Evolutionary conservation across 2,797 vertebrate species (phyloP), one percentile per base, ranked within the genome.

Genomic region (Todus mexicanus): DNA sequence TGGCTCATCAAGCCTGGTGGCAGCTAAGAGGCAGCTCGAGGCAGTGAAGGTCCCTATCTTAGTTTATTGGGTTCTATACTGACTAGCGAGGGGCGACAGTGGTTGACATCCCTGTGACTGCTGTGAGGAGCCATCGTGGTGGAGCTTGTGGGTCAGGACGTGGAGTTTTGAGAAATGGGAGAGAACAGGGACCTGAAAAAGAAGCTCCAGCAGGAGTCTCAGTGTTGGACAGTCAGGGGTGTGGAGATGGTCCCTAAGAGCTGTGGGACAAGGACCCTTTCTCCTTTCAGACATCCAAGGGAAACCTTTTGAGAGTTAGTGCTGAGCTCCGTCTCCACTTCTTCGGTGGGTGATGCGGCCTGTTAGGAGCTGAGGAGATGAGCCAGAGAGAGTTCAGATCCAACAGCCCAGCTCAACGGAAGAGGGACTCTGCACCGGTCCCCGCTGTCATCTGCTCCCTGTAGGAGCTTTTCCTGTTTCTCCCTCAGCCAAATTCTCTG

Each of bases 181-280:
- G 40, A 48, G 48, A 51, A 9, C 10, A 14, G 38, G n/a, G 16
- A 51, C n/a, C 42, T 90, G 78, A 33, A 66, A 22, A 37, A 53
- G n/a, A 63, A 45, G 61, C 33, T 38, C 9, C 31, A 15, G 68
- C 35, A 37, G 59, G 65, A 45, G 10, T n/a, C 17, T 19, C 31
- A 13, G 48, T 1, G 0, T 4, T 31, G 64, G 40, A 8, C 10
- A 43, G 17, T 7, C 3, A 3, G 31, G 27, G 31, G 6, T 25
- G 47, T 10, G 75, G 64, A 59, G 25, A 5, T 15, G 18, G 12
- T 3, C n/a, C 6, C 12, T 8, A 19, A 18, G 53, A 33, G n/a
- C 54, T 37, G 33, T 6, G 35, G 51, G 56, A 12, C n/a, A 5
- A 26, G 12, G n/a, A 17, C 10, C 18, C 3, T 48, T 71, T n/a